Evolutionary conservation across 1,140 invertebrate genomes (phyloP), one percentile per base, ranked within the genome.

Genomic region (Carcinoscorpius rotundicauda): DNA sequence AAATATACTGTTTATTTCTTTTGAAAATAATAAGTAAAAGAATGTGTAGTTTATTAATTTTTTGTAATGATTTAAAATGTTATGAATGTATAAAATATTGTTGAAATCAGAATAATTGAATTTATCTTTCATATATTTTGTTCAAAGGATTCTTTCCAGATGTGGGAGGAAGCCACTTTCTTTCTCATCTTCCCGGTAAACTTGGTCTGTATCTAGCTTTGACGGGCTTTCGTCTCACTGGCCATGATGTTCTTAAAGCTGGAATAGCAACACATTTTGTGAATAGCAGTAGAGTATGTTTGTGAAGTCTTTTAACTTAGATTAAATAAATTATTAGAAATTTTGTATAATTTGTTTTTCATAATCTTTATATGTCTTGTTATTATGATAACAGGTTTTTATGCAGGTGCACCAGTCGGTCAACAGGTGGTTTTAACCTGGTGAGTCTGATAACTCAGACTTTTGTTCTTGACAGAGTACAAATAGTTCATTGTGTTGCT

Each of bases 221-320:
- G 50, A 98, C 94, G 56, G 96, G 93, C 70, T 80, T 87, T 72
- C 81, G 90, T 67, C 76, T 96, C 60, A 85, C 84, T 81, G 95
- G 94, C 6, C 77, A 82, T 64, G 95, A 99, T 80, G 87, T 97
- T 49, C 79, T 86, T 1, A 87, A 89, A 76, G 86, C 92, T 57
- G 95, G 95, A 49, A 84, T 99, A 64, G 95, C 93, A 0, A 98
- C 95, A 6, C 96, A 99, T 80, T 97, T 78, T 84, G 89, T 74
- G 78, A 85, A 58, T 73, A 76, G 63, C 11, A 50, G 51, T 56
- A 65, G 67, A 68, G 61, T 75, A 77, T 72, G 76, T 76, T 63
- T 58, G 52, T 56, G 56, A 50, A 29, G 29, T 29, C 29, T 29
- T 51, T 29, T 29, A 10, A n/a, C 50, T 10, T 64, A n/a, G 0